Conservation (phyloP, 2,797 vertebrate species). For the Eleutherodactylus coqui region DNA sequence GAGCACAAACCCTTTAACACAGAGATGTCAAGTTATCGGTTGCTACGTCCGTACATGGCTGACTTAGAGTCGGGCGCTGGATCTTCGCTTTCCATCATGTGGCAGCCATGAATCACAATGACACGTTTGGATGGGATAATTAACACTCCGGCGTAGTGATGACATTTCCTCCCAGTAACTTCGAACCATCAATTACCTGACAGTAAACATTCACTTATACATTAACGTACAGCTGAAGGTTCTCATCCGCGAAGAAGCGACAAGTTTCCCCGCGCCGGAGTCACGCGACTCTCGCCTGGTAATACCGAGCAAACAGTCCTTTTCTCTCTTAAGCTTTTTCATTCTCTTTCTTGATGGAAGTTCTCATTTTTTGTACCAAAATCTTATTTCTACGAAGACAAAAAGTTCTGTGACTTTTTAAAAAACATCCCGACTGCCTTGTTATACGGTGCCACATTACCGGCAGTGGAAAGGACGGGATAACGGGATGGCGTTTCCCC, state of each 20-base stretch:
- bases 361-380: too few relatives aligned
- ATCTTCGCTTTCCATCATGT: background rate
- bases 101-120: background rate
- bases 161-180: slow-evolving; percentile 26
- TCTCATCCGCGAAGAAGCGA: background rate
- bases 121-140: slow-evolving; percentile 8
- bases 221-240: background rate
- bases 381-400: too few relatives aligned
- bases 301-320: background rate
- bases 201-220: slow-evolving; percentile 23
- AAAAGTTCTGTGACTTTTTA: too few relatives aligned
- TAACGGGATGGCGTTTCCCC: too few relatives aligned
- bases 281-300: background rate
- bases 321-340: too few relatives aligned
- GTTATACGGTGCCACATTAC: too few relatives aligned
- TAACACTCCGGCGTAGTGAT: background rate
- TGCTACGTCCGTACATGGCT: background rate
- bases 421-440: too few relatives aligned
- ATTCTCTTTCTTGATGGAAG: too few relatives aligned
- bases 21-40: too few relatives aligned
- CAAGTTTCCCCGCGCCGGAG: background rate
- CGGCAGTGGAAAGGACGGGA: too few relatives aligned
- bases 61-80: background rate
- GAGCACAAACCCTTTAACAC: too few relatives aligned
- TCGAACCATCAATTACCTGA: slow-evolving; percentile 22